A percentile compares a stretch with the other conserved stretches of the same genome.
Conservation (phyloP, 1,140 invertebrate genomes). For the Geopemphigus sp. region DNA sequence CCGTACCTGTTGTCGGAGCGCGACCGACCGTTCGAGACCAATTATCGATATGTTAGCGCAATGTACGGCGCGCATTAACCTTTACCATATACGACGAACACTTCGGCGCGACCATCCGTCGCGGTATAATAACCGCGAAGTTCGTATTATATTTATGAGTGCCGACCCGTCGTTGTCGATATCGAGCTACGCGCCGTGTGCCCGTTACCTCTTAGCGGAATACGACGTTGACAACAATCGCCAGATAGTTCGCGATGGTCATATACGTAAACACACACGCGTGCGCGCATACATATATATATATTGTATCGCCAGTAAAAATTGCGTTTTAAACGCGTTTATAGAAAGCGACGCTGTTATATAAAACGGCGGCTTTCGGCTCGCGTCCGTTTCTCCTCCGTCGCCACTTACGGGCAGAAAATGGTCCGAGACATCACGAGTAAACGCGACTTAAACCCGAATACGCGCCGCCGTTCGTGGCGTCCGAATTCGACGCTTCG, state of each 20-base stretch:
- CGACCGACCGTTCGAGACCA: background rate
- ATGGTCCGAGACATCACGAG: no score
- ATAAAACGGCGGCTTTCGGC: no score
- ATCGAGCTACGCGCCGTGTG: no score
- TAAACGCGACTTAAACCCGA: no score
- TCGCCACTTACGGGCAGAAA: no score
- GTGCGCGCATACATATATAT: no score
- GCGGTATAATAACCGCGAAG: background rate
- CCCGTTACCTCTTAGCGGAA: background rate
- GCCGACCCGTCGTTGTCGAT: background rate
- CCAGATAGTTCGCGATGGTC: background rate
- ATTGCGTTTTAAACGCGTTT: background rate
- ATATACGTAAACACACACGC: background rate
- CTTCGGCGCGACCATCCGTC: background rate
- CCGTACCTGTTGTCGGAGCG: no score
- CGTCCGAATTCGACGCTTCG: no score
- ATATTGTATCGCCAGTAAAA: background rate
- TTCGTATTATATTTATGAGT: background rate
- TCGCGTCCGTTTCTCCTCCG: no score
- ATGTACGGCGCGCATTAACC: background rate
- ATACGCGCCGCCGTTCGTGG: no score
- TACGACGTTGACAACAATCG: slow-evolving; percentile 18
- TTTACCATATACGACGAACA: slow-evolving; percentile 16
- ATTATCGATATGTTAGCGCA: background rate
- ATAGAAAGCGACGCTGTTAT: no score